phyloP scores from a whole-genome alignment of 2,113 vertebrate species.

The Heterotis niloticus region DNA sequence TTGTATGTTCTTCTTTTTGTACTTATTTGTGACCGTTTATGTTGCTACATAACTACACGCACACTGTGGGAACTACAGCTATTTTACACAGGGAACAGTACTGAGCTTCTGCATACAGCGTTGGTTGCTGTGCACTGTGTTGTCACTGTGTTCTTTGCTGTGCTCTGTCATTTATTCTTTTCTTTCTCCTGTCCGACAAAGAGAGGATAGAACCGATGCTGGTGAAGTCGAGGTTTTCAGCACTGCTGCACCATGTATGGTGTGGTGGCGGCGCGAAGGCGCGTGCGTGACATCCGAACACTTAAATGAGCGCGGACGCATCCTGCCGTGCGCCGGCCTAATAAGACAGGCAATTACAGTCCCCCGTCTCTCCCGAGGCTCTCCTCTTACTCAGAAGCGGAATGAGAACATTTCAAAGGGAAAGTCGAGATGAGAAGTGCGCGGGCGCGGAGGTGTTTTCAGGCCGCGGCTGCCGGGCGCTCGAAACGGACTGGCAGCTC shows the following conservation, averaged over 20 bases:
- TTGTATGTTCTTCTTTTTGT: no score
- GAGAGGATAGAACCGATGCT: not conserved
- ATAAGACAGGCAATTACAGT: conserved; percentile 13
- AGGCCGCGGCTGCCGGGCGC: not conserved
- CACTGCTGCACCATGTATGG: not conserved
- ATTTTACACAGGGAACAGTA: no score
- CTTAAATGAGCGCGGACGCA: not conserved
- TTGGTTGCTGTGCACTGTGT: no score
- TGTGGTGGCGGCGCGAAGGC: not conserved
- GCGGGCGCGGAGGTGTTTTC: conserved; percentile 5
- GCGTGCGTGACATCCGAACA: not conserved
- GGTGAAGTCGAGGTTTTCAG: not conserved
- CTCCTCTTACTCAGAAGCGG: not conserved
- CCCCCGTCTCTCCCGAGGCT: not conserved
- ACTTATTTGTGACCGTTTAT: no score
- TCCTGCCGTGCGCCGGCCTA: not conserved
- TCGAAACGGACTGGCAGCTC: not conserved
- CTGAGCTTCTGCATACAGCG: no score
- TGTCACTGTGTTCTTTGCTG: no score
- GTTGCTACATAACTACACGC: no score
- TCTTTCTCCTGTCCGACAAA: not conserved
- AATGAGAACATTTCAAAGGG: not conserved
- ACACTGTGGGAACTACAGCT: no score
- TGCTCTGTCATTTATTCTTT: no score
- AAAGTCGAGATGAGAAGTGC: not conserved